Evolutionary conservation across 2,797 vertebrate genomes (phyloP).

Genomic region (Choloepus didactylus): DNA sequence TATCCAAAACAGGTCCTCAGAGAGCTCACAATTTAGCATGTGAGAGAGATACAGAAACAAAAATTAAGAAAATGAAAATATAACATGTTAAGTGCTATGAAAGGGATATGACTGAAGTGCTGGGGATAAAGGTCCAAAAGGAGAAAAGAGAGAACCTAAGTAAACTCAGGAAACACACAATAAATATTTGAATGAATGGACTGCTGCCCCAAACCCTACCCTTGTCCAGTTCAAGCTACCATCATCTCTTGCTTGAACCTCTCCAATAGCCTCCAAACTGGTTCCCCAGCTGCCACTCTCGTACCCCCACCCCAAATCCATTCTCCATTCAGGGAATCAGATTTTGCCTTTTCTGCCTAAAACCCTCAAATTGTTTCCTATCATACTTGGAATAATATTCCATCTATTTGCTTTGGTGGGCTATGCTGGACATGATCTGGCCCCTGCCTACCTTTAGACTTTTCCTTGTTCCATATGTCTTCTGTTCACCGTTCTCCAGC

Average conservation of each 20-base stretch:
- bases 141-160: background rate
- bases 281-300: background rate
- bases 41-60: constrained; percentile 43
- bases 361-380: background rate
- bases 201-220: fast-evolving
- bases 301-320: background rate
- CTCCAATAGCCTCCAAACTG: background rate
- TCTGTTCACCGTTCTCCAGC: background rate
- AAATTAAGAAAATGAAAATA: constrained; percentile 53
- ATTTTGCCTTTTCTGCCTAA: background rate
- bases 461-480: background rate
- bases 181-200: background rate
- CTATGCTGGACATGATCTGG: too few species aligned
- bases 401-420: background rate
- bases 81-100: background rate
- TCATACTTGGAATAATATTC: background rate
- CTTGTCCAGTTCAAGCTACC: background rate
- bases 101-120: background rate
- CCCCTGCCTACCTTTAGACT: background rate
- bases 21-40: constrained; percentile 33
- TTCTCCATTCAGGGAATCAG: background rate
- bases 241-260: background rate
- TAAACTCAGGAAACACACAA: background rate
- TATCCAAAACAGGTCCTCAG: background rate
- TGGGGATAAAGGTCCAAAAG: background rate